These are phyloP conservation scores for Mystacides longicornis DNA, from an alignment of 2,888 invertebrate genomes.

Conservation along the genomic window DNA sequence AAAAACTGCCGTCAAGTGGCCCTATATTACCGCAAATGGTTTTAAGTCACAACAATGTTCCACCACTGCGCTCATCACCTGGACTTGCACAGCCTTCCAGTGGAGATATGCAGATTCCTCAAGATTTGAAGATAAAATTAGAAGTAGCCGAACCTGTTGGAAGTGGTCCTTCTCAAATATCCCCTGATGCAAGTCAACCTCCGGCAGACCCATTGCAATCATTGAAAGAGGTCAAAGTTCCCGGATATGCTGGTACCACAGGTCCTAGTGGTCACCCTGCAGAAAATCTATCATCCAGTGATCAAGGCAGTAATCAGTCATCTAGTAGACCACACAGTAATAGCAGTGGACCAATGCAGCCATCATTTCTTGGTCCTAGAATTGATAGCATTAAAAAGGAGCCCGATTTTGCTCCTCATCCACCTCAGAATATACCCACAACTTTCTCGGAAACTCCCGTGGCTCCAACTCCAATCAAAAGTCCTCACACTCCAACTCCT, in stretches of 20 bases:
- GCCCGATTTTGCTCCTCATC: conserved; percentile 47
- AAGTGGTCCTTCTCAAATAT: conserved; percentile 24
- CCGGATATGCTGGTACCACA: conserved; percentile 56
- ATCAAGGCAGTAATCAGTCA: conserved; percentile 43
- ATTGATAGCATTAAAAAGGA: conserved; percentile 70
- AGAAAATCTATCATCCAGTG: conserved; percentile 40
- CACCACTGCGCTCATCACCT: conserved; percentile 29
- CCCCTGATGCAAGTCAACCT: conserved; percentile 46
- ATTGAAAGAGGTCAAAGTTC: conserved; percentile 72
- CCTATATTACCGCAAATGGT: conserved; percentile 41
- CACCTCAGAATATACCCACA: conserved; percentile 37
- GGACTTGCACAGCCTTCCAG: conserved; percentile 20
- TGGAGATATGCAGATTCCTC: conserved; percentile 41
- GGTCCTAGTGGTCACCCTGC: conserved; percentile 40
- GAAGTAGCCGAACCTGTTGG: conserved; percentile 43
- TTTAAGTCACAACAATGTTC: conserved; percentile 33
- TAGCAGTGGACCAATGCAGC: conserved; percentile 42
- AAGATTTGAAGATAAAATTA: conserved; percentile 49
- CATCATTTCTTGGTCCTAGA: conserved; percentile 56
- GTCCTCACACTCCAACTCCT: conserved; percentile 48
- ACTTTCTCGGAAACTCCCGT: conserved; percentile 34
- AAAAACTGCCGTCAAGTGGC: conserved; percentile 39
- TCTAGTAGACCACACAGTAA: conserved; percentile 46
- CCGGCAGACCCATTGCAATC: conserved; percentile 67
- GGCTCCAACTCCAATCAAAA: conserved; percentile 51